These are phyloP conservation scores for Mus spretus DNA, from an alignment of 2,797 vertebrate species.

Conservation along the genomic window DNA sequence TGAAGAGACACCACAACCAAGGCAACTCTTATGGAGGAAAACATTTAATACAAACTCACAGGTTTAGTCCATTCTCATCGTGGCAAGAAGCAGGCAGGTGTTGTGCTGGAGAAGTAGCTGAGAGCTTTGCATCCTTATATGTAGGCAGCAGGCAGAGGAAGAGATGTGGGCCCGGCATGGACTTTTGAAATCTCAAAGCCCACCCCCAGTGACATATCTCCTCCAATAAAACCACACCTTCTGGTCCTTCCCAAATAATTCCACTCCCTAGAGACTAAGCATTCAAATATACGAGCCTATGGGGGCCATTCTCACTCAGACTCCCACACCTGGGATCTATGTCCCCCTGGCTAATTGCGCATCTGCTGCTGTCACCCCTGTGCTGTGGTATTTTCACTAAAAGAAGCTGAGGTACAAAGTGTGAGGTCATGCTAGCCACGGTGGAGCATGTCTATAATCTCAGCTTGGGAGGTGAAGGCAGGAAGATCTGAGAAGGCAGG, in stretches of 20 bases:
- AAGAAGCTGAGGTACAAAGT: background rate
- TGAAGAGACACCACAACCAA: background rate
- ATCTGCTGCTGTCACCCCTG: background rate
- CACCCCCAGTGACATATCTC: background rate
- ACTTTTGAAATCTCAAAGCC: background rate
- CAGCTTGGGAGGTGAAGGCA: background rate
- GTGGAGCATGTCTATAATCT: background rate
- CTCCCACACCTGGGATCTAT: background rate
- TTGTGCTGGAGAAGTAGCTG: background rate
- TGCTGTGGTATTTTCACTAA: background rate
- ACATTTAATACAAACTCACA: background rate
- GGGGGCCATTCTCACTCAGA: background rate
- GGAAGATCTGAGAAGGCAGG: background rate
- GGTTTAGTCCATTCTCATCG: background rate
- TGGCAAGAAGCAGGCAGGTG: background rate
- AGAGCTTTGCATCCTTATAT: background rate
- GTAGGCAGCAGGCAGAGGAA: background rate
- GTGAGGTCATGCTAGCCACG: background rate
- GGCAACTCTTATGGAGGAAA: background rate
- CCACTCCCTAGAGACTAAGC: background rate
- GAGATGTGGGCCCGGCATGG: background rate
- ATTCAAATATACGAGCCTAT: background rate
- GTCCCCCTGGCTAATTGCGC: background rate
- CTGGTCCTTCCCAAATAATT: background rate
- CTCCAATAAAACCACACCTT: background rate